Conservation (phyloP, 92 coral and sea anemone species). For the Isaurus tuberculatus region DNA sequence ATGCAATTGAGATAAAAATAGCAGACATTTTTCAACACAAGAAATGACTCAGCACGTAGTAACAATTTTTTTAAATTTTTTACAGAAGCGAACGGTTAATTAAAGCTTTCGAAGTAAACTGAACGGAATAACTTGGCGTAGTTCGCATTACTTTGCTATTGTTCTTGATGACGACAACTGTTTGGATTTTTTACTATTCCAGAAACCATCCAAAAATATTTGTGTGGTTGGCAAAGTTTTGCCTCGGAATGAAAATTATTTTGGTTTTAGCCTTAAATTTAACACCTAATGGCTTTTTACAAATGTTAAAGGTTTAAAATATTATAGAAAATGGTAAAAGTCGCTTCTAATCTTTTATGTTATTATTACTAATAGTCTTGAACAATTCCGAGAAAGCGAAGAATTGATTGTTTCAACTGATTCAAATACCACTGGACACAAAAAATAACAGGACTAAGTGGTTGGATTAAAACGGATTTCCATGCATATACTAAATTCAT, state of each 20-base stretch:
- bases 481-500: not conserved
- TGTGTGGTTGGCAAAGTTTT: constrained; percentile 27
- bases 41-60: too few species aligned
- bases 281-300: too few species aligned
- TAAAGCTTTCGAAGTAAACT: not conserved
- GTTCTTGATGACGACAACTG: not conserved
- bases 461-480: not conserved
- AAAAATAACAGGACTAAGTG: not conserved
- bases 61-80: too few species aligned
- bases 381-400: too few species aligned
- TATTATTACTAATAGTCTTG: too few species aligned
- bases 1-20: not conserved
- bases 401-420: not conserved
- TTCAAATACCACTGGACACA: not conserved
- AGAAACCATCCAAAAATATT: not conserved
- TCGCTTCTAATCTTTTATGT: too few species aligned
- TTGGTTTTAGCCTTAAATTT: too few species aligned
- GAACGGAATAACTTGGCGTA: not conserved
- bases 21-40: not conserved
- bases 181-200: constrained; percentile 1
- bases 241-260: not conserved
- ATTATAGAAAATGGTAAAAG: too few species aligned
- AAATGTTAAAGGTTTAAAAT: too few species aligned
- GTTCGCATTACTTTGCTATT: not conserved
- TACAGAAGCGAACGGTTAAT: not conserved